Evolutionary conservation across 2,888 invertebrate species (phyloP), one percentile per base, ranked within the genome.

Genomic region (Lysandra bellargus): DNA sequence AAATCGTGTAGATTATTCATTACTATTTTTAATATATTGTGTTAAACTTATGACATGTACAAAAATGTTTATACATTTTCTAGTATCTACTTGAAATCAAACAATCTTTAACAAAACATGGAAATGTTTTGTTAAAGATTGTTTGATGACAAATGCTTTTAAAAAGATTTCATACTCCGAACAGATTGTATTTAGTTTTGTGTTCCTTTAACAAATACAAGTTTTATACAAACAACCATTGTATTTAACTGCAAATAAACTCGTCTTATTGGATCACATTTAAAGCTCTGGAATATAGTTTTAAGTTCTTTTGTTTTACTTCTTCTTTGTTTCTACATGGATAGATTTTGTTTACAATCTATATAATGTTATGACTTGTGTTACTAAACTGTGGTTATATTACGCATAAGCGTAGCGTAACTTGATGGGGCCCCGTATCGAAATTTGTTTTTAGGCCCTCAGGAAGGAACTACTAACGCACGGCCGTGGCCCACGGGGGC

Each of bases 181-280:
- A 33, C 69, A 33, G 14, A 69, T 69, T 69, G 69, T 69, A 69
- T 37, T 69, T 37, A 69, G 33, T 69, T 69, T 1, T 37, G 69
- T 69, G 23, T 69, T 69, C 69, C 69, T 33, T 33, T 33, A 69
- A 69, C 69, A 69, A 69, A 69, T 33, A 69, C 69, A 33, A 69
- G 69, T 69, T 69, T 69, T 37, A 69, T 69, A 69, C 69, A 69
- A 69, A 37, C 69, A 33, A 4, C 33, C 37, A 33, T 69, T 69
- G 69, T 69, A 69, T 69, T 69, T 69, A 69, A 69, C 69, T 69
- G 69, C 69, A 69, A 69, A 69, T 69, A 69, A 69, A 69, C 69
- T 69, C 33, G 69, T 17, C 69, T 69, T 69, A 69, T 69, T 69
- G 69, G 69, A 69, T 37, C 37, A 69, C 69, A 69, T 69, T 69